Percentiles rank a stretch among this genome's conserved stretches.
Conservation (phyloP, 2,797 vertebrate species). For the Nannoperca australis region DNA sequence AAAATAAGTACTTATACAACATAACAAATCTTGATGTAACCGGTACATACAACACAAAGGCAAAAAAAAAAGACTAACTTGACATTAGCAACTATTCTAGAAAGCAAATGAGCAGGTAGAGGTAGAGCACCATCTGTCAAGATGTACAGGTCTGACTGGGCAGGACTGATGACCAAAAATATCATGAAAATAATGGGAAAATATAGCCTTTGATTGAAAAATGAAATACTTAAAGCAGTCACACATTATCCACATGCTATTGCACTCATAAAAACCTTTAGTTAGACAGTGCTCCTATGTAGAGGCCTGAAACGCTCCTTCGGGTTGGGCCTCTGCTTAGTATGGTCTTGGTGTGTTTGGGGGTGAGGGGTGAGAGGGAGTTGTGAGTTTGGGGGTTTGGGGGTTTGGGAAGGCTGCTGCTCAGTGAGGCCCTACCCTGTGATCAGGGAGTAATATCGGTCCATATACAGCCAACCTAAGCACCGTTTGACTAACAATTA, state of each 20-base stretch:
- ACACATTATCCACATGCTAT: constrained; percentile 86
- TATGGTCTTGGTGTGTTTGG: constrained; percentile 60
- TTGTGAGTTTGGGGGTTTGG: constrained; percentile 52
- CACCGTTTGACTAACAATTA: constrained; percentile 50
- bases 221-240: constrained; percentile 78
- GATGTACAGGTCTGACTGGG: constrained; percentile 84
- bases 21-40: constrained; percentile 93
- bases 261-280: constrained; percentile 87
- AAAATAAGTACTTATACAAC: constrained; percentile 88
- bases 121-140: constrained; percentile 94
- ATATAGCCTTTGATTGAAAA: constrained; percentile 70
- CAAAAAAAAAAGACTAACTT: constrained; percentile 75
- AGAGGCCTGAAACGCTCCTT: constrained; percentile 84
- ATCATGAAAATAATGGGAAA: constrained; percentile 73
- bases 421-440: constrained; percentile 56
- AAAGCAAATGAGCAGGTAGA: constrained; percentile 88
- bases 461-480: constrained; percentile 66
- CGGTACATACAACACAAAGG: constrained; percentile 92
- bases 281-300: constrained; percentile 85
- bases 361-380: constrained; percentile 17
- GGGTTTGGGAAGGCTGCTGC: constrained; percentile 65
- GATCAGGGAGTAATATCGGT: constrained; percentile 55
- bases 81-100: constrained; percentile 85
- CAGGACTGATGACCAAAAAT: constrained; percentile 81
- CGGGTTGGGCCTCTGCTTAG: constrained; percentile 69